Evolutionary conservation across 2,888 invertebrate species (phyloP), one percentile per base, ranked within the genome.

Genomic region (Pyrrhia umbra): DNA sequence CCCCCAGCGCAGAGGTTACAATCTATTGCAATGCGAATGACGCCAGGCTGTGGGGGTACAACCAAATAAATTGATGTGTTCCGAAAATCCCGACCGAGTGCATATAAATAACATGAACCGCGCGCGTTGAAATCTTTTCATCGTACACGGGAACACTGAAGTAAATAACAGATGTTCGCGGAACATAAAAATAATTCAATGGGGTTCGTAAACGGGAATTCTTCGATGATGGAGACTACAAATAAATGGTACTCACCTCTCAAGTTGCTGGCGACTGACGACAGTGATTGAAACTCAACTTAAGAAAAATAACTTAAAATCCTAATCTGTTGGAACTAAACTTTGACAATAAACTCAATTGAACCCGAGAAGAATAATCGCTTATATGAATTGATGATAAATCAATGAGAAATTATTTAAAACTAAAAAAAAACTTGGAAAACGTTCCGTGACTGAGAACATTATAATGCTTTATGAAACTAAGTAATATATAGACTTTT

Each of bases 21-120:
- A 18, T 55, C 16, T 21, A 42, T 37, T 58, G 71, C 71, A 54
- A 54, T 50, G 71, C 71, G 71, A 72, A 67, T 50, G 50, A 37
- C 20, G 52, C 23, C 45, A 40, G 18, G 27, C 47, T 30, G 51
- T 49, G 42, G 65, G 66, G 13, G n/a, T 16, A 6, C 6, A 25
- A 21, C n/a, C 27, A 45, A 30, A 16, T n/a, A 25, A 39, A 23
- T 15, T 20, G 0, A 8, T 13, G 5, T 27, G 1, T 30, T 9
- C n/a, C 37, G 6, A 34, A 25, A 46, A 42, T 15, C 15, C 15
- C 30, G 8, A 39, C 15, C 6, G 13, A 21, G 0, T 40, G n/a
- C 2, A 46, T 18, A 15, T 1, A 18, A 21, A 13, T 15, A 10
- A 23, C 8, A n/a, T 8, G 0, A 46, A 0, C 30, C 8, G 23